Base-by-base conservation (phyloP, 2,113 vertebrate species). In the Malurus melanocephalus region DNA sequence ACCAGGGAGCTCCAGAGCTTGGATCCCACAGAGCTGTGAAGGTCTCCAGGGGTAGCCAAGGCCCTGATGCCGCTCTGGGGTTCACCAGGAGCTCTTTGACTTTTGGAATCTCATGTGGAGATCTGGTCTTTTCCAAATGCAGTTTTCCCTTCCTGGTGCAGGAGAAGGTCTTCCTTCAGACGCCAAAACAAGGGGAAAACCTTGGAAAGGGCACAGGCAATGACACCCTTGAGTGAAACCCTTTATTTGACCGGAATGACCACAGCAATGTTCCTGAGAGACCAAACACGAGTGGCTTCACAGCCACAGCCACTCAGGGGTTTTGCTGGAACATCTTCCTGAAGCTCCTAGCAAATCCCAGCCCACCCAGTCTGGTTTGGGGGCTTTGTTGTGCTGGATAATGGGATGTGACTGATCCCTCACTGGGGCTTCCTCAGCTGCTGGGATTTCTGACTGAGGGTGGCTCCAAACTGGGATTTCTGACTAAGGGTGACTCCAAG, bases 1-100 rank as follows among this genome's bases (percentile, higher is more conserved):
- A 49, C 3, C 17, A 6, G n/a, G 38, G 7, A 32, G 26, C 35
- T 55, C 27, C 73, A 48, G 49, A 45, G 11, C 23, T 24, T 32
- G 45, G 30, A 53, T n/a, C 9, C 13, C 16, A 46, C 1, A 0
- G 1, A 24, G 52, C 14, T 65, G 13, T 28, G 0, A 9, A 19
- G 40, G 6, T 43, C 40, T 51, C 15, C 16, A 27, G 49, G 24
- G 22, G 24, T 46, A 38, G 38, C 3, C 62, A 45, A 49, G 85
- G 55, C 17, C 33, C 23, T 74, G 48, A 1, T 16, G 27, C 9
- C 6, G 0, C 59, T n/a, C 49, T 33, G 46, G 16, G 33, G 27
- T 5, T 62, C 53, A 18, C 30, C 48, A 15, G 1, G 32, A 35
- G 40, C 17, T 38, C 38, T 38, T 38, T 11, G 38, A 38, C n/a